Conservation (phyloP, 2,888 invertebrate genomes). For the Eupithecia inturbata region DNA sequence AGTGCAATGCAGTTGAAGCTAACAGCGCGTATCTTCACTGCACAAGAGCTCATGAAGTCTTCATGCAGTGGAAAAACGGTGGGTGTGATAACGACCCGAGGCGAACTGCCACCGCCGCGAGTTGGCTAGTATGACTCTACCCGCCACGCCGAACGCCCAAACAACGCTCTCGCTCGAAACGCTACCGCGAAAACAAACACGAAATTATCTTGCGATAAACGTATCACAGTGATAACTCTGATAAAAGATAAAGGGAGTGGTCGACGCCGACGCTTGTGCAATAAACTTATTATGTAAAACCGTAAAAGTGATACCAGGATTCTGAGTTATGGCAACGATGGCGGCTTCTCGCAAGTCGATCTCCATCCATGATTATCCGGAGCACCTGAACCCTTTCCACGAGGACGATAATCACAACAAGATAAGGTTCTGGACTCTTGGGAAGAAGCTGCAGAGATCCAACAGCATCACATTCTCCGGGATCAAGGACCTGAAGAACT, state of each 20-base stretch:
- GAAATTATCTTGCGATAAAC: constrained; percentile 79
- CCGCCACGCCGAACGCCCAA: constrained; percentile 68
- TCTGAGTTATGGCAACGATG: constrained; percentile 69
- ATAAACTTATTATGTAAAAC: constrained; percentile 71
- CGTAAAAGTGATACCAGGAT: constrained; percentile 49
- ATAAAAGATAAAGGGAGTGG: constrained; percentile 80
- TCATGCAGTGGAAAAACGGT: constrained; percentile 37
- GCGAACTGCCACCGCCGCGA: constrained; percentile 38
- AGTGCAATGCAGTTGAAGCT: constrained; percentile 24
- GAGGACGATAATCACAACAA: constrained; percentile 87
- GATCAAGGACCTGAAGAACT: constrained; percentile 82
- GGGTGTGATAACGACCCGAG: constrained; percentile 48
- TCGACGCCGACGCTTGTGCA: constrained; percentile 71
- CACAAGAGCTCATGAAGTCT: constrained; percentile 22
- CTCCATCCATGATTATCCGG: constrained; percentile 89
- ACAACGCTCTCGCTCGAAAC: constrained; percentile 54
- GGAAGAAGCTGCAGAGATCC: constrained; percentile 79
- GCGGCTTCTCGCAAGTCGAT: constrained; percentile 77
- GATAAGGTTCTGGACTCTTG: constrained; percentile 85
- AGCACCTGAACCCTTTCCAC: constrained; percentile 90
- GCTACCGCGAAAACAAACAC: constrained; percentile 73
- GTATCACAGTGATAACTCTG: constrained; percentile 62
- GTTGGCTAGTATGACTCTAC: constrained; percentile 61
- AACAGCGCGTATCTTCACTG: constrained; percentile 22
- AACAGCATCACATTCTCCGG: constrained; percentile 86